Conservation (phyloP, 1,140 invertebrate genomes). For the Parasteatoda tepidariorum region DNA sequence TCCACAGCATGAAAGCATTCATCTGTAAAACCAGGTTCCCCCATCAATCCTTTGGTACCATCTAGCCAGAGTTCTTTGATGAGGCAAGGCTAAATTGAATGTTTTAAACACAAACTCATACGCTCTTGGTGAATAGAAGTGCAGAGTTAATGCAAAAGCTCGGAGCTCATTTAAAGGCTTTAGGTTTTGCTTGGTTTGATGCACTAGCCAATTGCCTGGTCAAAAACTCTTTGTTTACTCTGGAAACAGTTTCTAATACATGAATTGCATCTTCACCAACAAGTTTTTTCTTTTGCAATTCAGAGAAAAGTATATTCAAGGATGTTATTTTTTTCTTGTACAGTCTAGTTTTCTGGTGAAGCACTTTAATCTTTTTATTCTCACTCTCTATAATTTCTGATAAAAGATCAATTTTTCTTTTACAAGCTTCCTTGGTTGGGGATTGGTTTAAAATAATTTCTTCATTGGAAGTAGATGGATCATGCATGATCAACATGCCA, state of each 20-base stretch:
- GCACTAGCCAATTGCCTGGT: neutral
- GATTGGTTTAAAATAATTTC: too few relatives aligned
- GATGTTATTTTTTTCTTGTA: neutral
- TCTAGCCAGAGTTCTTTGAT: neutral
- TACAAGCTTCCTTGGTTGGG: too few relatives aligned
- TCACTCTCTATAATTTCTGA: too few relatives aligned
- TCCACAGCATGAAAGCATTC: too few relatives aligned
- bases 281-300: neutral
- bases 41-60: slow-evolving; percentile 12
- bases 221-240: neutral
- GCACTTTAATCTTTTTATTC: neutral
- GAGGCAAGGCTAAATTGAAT: neutral
- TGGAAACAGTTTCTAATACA: neutral
- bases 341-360: neutral
- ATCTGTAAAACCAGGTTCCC: too few relatives aligned
- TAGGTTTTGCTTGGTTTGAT: neutral
- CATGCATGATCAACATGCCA: slow-evolving; percentile 36
- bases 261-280: neutral
- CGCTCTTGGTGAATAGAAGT: neutral
- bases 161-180: neutral
- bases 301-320: neutral
- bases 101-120: neutral
- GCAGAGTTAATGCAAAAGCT: neutral
- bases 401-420: too few relatives aligned
- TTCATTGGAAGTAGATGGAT: too few relatives aligned